Base-by-base conservation (phyloP, 2,113 vertebrate genomes). In the Pluvianellus socialis region DNA sequence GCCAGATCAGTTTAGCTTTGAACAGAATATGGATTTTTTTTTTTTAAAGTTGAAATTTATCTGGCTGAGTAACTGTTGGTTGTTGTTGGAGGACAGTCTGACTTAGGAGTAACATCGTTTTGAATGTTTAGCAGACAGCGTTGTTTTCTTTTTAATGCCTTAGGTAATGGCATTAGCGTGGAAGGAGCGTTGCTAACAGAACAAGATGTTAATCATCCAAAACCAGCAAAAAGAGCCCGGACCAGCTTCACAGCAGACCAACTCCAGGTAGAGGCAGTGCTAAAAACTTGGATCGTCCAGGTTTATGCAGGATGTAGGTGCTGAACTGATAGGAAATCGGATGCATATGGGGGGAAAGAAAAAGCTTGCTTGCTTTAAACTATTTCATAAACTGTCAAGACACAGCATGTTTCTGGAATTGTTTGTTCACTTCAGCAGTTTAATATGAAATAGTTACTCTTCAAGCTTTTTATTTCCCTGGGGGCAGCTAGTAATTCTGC, bases 201-300 rank as follows among this genome's bases (percentile, higher is more conserved):
- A 23, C 99, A 99, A 97, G 99, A 99, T 83, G 97, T 99, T 56
- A 99, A 98, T 94, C 99, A 99, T 92, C 99, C 99, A 23, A 99
- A 99, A 95, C 99, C 99, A 95, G 99, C 99, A 72, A 99, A 99
- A 97, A 99, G 99, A 98, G 99, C 99, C 50, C 98, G 99, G 96
- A 99, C 99, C 96, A 99, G 99, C 97, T 99, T 99, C 98, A 99
- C 99, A 10, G 99, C 99, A n/a, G 99, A 99, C 94, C 99, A 99
- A 23, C 99, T 99, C 92, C 99, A 99, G 99, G 99, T 99, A 98
- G 90, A 93, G n/a, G 5, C 58, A 71, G 47, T 59, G 79, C 67
- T 92, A n/a, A 80, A 71, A 90, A 4, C 42, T 42, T 32, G 38
- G 24, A 6, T 11, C 35, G 44, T 71, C 92, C 26, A 67, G 75